phyloP scores from a whole-genome alignment of 1,140 invertebrate species.

The Eurosta solidaginis region DNA sequence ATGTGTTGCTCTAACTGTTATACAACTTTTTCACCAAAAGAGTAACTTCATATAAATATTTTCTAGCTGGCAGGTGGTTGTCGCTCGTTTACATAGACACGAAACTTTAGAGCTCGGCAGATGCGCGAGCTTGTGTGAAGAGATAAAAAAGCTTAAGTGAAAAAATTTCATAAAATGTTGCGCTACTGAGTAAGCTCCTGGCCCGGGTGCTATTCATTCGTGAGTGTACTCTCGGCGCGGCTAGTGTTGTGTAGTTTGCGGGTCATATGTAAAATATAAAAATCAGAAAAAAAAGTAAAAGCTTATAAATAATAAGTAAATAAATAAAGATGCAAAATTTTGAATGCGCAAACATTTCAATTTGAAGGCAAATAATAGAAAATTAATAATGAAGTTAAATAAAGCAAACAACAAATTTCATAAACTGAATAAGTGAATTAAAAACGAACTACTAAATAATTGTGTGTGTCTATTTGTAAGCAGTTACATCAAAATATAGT shows the following conservation, averaged over 20 bases:
- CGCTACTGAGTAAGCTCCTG: not conserved
- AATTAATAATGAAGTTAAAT: not conserved
- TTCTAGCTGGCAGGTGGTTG: not conserved
- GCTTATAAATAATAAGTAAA: too few species aligned
- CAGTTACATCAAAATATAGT: not conserved
- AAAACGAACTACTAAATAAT: not conserved
- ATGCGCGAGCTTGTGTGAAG: too few species aligned
- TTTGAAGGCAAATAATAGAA: not conserved
- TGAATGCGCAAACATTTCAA: not conserved
- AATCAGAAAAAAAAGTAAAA: not conserved
- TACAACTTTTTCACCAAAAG: not conserved
- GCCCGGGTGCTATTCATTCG: conserved; percentile 32
- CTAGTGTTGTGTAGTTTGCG: conserved; percentile 5
- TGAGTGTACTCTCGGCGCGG: conserved; percentile 33
- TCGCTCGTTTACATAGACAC: not conserved
- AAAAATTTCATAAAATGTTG: not conserved
- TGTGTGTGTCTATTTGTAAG: not conserved
- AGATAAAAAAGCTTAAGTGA: not conserved
- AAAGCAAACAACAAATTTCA: not conserved
- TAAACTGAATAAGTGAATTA: not conserved
- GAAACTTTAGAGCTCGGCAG: too few species aligned
- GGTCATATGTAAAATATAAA: not conserved
- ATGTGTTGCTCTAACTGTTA: not conserved
- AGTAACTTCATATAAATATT: not conserved
- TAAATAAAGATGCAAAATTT: too few species aligned